These are phyloP conservation scores for Cephus runcator DNA, from an alignment of 2,888 invertebrate species.

Conservation along the genomic window DNA sequence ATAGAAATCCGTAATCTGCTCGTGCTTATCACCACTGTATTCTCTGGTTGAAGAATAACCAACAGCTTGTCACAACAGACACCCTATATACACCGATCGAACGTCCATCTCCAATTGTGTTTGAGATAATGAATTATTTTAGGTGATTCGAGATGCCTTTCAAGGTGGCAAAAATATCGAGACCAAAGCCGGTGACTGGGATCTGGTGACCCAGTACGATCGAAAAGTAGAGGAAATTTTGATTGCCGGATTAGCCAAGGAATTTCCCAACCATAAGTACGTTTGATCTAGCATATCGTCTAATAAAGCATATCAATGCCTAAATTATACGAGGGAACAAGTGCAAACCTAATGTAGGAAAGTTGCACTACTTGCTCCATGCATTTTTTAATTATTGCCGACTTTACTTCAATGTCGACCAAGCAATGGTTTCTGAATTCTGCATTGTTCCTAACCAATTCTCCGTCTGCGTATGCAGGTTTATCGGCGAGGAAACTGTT, in stretches of 20 bases:
- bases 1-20: not conserved
- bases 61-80: not conserved
- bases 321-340: not conserved
- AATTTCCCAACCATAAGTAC: slow-evolving; percentile 75
- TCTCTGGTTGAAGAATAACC: not conserved
- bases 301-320: not conserved
- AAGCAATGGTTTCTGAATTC: not conserved
- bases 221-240: slow-evolving; percentile 79
- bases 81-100: not conserved
- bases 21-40: not conserved
- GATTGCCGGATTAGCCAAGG: slow-evolving; percentile 70
- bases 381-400: not conserved
- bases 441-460: slow-evolving; percentile 4
- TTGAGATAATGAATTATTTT: slow-evolving; percentile 11
- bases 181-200: slow-evolving; percentile 75
- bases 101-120: not conserved
- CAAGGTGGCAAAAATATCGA: slow-evolving; percentile 59
- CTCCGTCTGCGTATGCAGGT: slow-evolving; percentile 65
- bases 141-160: slow-evolving; percentile 53
- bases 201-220: slow-evolving; percentile 86
- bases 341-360: not conserved
- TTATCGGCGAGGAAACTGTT: slow-evolving; percentile 84
- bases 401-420: not conserved
- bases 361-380: not conserved
- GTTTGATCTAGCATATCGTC: slow-evolving; percentile 26